These are phyloP conservation scores for Cylloceria caligata DNA, from an alignment of 2,888 invertebrate genomes.

Conservation along the genomic window DNA sequence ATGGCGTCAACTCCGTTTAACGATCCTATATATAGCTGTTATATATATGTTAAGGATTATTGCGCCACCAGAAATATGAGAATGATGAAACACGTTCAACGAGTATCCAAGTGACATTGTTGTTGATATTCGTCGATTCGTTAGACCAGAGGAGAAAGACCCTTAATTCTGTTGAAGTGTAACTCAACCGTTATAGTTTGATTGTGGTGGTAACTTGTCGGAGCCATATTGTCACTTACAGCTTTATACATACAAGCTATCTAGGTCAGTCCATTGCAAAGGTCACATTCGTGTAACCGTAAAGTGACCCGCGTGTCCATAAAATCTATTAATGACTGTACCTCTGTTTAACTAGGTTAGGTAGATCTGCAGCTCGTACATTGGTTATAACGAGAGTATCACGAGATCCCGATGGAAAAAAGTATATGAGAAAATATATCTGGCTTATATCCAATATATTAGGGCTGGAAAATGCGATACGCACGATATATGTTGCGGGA, in stretches of 20 bases:
- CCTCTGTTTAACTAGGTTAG: neutral
- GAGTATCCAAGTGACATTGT: neutral
- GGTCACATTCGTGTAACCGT: neutral
- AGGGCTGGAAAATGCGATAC: no score
- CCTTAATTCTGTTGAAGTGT: neutral
- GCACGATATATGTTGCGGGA: no score
- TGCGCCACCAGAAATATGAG: neutral
- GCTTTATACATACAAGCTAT: neutral
- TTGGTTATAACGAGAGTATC: slow-evolving; percentile 49
- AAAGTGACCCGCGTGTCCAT: neutral
- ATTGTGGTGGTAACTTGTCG: neutral
- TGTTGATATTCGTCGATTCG: neutral
- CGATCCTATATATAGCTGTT: slow-evolving; percentile 3
- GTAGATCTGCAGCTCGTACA: slow-evolving; percentile 1
- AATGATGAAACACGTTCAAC: neutral
- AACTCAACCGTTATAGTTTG: neutral
- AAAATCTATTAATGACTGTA: slow-evolving; percentile 1
- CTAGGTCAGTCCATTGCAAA: neutral
- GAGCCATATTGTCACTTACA: neutral
- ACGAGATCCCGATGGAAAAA: no score
- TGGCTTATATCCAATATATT: no score
- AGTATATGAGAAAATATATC: no score
- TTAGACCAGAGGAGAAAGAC: neutral
- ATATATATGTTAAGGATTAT: slow-evolving; percentile 9
- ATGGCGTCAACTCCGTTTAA: slow-evolving; percentile 20